Evolutionary conservation across 2,113 vertebrate species (phyloP).

Genomic region (Tetrax tetrax): DNA sequence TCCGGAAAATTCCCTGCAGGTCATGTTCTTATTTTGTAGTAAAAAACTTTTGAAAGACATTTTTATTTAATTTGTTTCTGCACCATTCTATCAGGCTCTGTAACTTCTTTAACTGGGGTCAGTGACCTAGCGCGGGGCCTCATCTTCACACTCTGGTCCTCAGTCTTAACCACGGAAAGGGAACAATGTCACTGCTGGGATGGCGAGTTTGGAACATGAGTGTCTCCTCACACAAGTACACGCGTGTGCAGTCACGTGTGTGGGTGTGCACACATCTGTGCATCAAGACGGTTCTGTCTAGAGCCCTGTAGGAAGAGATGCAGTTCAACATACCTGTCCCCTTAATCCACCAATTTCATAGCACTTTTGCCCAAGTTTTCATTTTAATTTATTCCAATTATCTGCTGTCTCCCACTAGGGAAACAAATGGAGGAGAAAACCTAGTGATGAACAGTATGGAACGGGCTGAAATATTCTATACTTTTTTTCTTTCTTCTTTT

Average conservation of each 20-base stretch:
- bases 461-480: not conserved
- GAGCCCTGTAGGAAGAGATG: not conserved
- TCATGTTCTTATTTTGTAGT: conserved; percentile 28
- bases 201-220: not conserved
- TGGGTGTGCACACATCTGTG: not conserved
- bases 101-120: not conserved
- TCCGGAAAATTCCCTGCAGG: not conserved
- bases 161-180: not conserved
- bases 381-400: not conserved
- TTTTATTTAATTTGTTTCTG: conserved; percentile 41
- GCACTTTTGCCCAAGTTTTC: not conserved
- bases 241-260: rapidly evolving
- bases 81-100: not conserved
- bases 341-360: not conserved
- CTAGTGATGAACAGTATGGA: not conserved
- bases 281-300: not conserved
- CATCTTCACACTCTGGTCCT: not conserved
- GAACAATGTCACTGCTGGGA: not conserved
- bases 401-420: not conserved
- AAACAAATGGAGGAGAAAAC: not conserved
- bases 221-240: not conserved
- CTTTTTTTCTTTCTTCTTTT: not conserved
- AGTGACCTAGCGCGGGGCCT: not conserved
- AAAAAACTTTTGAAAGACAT: conserved; percentile 74
- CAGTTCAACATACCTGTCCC: not conserved